phyloP scores from a whole-genome alignment of 2,113 vertebrate genomes.

The Ammodramus savannarum region DNA sequence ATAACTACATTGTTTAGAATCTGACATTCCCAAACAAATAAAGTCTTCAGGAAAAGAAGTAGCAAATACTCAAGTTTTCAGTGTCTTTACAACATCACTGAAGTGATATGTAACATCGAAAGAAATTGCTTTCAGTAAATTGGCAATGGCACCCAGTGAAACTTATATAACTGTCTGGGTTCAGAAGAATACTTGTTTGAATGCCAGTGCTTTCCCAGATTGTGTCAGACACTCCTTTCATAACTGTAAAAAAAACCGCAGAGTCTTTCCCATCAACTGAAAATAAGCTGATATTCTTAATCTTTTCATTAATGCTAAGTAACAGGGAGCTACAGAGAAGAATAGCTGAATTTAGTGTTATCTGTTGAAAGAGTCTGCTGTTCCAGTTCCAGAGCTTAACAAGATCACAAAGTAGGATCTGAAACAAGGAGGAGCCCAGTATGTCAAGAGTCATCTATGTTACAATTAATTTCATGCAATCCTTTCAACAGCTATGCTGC shows the following conservation, averaged over 20 bases:
- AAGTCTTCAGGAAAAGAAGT: neutral
- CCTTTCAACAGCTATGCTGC: conserved; percentile 28
- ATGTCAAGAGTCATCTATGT: conserved; percentile 40
- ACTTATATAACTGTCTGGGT: conserved; percentile 50
- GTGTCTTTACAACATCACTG: neutral
- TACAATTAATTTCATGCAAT: conserved; percentile 31
- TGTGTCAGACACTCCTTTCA: conserved; percentile 54
- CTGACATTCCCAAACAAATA: neutral
- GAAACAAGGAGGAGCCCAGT: conserved; percentile 27
- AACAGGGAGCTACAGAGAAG: conserved; percentile 41
- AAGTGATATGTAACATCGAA: neutral
- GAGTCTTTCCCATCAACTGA: conserved; percentile 35
- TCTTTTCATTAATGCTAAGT: conserved; percentile 38
- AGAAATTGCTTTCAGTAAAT: conserved; percentile 3
- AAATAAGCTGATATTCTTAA: conserved; percentile 52
- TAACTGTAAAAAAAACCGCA: neutral
- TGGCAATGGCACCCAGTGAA: conserved; percentile 28
- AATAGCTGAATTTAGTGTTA: neutral
- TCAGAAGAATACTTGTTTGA: conserved; percentile 54
- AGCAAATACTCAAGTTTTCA: neutral
- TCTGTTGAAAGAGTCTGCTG: conserved; percentile 37
- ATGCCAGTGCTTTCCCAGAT: conserved; percentile 54
- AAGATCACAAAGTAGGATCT: conserved; percentile 31
- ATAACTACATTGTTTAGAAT: conserved; percentile 11
- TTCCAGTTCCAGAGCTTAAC: conserved; percentile 39